phyloP scores from a whole-genome alignment of 2,113 vertebrate species.

The Benitochromis conjunctus region DNA sequence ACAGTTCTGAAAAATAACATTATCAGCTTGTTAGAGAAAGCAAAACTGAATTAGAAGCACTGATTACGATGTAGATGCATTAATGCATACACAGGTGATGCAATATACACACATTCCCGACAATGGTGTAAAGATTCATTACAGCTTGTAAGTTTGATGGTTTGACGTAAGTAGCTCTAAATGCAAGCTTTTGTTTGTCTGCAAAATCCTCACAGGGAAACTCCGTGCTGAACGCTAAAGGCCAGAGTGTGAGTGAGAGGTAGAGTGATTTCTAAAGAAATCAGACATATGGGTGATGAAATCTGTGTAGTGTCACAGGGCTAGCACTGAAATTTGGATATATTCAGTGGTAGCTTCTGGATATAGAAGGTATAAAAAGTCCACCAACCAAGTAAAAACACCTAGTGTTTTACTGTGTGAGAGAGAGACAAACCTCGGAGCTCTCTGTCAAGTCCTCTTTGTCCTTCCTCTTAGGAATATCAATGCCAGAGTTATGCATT shows the following conservation, averaged over 20 bases:
- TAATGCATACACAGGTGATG: too few species aligned
- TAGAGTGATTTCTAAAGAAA: background rate
- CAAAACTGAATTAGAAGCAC: background rate
- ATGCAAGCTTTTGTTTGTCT: background rate
- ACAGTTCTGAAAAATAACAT: background rate
- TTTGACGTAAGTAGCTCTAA: background rate
- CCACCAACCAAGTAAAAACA: background rate
- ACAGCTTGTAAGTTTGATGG: background rate
- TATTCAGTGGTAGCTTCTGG: background rate
- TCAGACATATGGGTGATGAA: background rate
- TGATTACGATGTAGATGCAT: background rate
- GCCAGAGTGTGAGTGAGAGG: background rate
- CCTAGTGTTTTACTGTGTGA: background rate
- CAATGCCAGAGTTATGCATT: slow-evolving; percentile 69
- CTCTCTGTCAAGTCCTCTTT: slow-evolving; percentile 74
- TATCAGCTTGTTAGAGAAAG: background rate
- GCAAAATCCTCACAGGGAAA: background rate
- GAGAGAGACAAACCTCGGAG: slow-evolving; percentile 73
- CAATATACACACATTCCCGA: background rate
- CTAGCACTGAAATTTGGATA: background rate
- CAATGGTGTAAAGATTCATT: background rate
- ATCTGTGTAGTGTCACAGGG: background rate
- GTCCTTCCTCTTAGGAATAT: slow-evolving; percentile 75
- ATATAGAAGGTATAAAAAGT: background rate
- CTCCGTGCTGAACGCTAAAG: background rate